phyloP scores from a whole-genome alignment of 1,140 invertebrate genomes.

The Hylyphantes graminicola region DNA sequence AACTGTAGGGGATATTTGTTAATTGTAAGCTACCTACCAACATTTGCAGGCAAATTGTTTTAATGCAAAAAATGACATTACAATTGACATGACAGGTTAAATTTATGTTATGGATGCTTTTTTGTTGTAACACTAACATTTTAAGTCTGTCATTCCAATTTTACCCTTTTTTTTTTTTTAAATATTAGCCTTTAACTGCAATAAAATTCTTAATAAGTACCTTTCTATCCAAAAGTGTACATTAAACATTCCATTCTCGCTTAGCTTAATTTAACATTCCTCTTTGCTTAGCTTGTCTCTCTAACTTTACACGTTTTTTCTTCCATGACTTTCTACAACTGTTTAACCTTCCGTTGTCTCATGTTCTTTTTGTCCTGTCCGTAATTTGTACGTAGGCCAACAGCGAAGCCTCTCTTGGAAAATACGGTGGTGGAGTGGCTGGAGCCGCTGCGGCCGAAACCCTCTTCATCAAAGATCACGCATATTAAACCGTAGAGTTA shows the following conservation, averaged over 20 bases:
- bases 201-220: too few relatives aligned
- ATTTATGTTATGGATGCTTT: too few relatives aligned
- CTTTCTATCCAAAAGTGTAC: background rate
- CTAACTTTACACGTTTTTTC: background rate
- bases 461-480: slow-evolving; percentile 84
- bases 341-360: slow-evolving; percentile 36
- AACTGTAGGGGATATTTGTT: too few relatives aligned
- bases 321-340: background rate
- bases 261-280: background rate
- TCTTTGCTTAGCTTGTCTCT: background rate
- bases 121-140: too few relatives aligned
- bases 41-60: too few relatives aligned
- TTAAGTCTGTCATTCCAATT: too few relatives aligned
- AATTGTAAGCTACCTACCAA: too few relatives aligned
- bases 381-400: slow-evolving; percentile 77
- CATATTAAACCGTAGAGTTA: slow-evolving; percentile 73
- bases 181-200: too few relatives aligned
- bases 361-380: slow-evolving; percentile 32
- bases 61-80: too few relatives aligned
- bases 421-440: slow-evolving; percentile 85
- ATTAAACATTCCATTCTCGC: background rate
- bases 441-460: slow-evolving; percentile 84
- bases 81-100: too few relatives aligned
- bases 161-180: too few relatives aligned
- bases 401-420: slow-evolving; percentile 85